Conservation (phyloP, 2,113 vertebrate genomes). For the Hyla sarda region DNA sequence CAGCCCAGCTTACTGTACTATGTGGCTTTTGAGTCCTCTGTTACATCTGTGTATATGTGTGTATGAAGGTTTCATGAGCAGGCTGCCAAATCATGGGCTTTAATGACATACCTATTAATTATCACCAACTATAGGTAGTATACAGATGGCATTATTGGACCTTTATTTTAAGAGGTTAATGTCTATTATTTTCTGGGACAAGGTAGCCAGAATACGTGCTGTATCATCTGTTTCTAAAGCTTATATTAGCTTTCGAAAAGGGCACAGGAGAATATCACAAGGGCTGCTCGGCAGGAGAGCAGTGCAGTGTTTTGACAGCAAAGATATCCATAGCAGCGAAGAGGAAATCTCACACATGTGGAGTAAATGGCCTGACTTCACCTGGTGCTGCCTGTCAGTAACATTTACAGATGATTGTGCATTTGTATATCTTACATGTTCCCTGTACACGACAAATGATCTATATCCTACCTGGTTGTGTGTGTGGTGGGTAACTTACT, state of each 20-base stretch:
- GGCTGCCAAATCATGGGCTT: too few species aligned
- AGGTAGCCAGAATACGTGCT: background rate
- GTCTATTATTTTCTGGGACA: background rate
- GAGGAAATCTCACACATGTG: background rate
- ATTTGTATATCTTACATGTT: constrained; percentile 24
- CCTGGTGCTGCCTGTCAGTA: constrained; percentile 22
- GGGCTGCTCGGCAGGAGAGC: background rate
- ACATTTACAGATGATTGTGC: constrained; percentile 15
- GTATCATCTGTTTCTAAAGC: background rate
- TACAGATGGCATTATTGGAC: too few species aligned
- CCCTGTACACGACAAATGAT: constrained; percentile 27
- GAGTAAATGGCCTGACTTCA: constrained; percentile 12
- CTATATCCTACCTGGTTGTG: background rate
- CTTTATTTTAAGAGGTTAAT: too few species aligned
- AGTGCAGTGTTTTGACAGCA: constrained; percentile 34
- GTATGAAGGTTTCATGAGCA: too few species aligned
- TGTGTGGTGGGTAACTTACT: background rate
- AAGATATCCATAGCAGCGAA: background rate
- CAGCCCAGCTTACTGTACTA: too few species aligned
- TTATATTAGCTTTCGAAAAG: constrained; percentile 8
- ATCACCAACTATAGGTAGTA: too few species aligned
- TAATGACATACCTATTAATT: too few species aligned
- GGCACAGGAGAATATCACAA: constrained; percentile 1
- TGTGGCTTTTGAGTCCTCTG: too few species aligned
- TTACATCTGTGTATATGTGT: too few species aligned